phyloP scores from a whole-genome alignment of 2,888 invertebrate genomes.

The Caenorhabditis macrosperma region DNA sequence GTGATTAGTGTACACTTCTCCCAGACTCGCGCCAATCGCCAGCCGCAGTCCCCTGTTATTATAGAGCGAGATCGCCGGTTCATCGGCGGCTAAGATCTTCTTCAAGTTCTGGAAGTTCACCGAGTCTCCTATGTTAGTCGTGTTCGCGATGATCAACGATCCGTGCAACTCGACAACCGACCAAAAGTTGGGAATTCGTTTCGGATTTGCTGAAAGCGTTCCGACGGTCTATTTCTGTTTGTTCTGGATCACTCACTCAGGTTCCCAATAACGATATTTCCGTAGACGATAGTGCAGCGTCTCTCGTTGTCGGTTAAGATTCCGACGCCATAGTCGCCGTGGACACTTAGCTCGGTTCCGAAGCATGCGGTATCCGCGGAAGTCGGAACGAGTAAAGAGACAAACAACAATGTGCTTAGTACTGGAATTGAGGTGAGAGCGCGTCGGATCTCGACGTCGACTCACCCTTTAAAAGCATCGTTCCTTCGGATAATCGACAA shows the following conservation, averaged over 20 bases:
- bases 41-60: conserved; percentile 9
- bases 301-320: conserved; percentile 8
- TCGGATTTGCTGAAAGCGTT: conserved; percentile 2
- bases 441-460: not conserved
- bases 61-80: conserved; percentile 16
- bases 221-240: not conserved
- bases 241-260: conserved; percentile 1
- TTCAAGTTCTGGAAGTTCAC: conserved; percentile 43
- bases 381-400: not conserved
- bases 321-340: not conserved
- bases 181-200: conserved; percentile 10
- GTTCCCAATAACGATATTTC: conserved; percentile 21
- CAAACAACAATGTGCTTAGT: conserved; percentile 15
- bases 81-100: conserved; percentile 1
- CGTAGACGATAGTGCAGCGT: conserved; percentile 27
- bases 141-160: conserved; percentile 32
- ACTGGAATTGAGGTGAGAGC: not conserved
- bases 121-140: conserved; percentile 28
- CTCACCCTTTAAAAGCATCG: conserved; percentile 5
- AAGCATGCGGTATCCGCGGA: not conserved
- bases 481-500: not conserved
- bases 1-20: not conserved
- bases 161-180: conserved; percentile 13
- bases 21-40: conserved; percentile 39
- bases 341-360: conserved; percentile 7